Evolutionary conservation across 2,888 invertebrate species (phyloP).

Genomic region (Cetonia aurata): DNA sequence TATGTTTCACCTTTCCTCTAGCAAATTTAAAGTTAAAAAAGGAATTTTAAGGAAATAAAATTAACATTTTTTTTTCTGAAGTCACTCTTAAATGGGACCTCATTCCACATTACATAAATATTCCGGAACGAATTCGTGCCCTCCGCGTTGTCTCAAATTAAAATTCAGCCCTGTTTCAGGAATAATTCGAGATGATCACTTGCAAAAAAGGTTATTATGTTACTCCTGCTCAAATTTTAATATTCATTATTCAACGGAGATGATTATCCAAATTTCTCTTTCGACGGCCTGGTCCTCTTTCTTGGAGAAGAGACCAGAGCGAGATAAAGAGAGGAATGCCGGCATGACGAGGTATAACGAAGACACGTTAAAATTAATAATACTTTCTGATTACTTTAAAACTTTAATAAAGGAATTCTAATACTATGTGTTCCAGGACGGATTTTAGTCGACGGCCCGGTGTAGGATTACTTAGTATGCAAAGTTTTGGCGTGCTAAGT

Average conservation of each 20-base stretch:
- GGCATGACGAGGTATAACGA: slow-evolving; percentile 21
- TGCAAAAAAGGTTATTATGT: slow-evolving; percentile 21
- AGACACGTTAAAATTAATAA: slow-evolving; percentile 61
- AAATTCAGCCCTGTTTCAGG: slow-evolving; percentile 6
- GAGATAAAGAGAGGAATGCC: slow-evolving; percentile 23
- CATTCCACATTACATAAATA: no score
- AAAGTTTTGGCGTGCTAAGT: slow-evolving; percentile 46
- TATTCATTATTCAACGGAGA: slow-evolving; percentile 33
- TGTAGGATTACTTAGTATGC: slow-evolving; percentile 56
- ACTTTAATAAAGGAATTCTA: slow-evolving; percentile 57
- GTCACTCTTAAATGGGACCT: no score
- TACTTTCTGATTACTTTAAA: slow-evolving; percentile 61
- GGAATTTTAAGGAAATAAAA: no score
- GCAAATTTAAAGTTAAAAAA: no score
- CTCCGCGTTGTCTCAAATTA: not conserved
- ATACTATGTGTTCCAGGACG: slow-evolving; percentile 48
- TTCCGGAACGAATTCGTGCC: no score
- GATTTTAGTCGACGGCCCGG: slow-evolving; percentile 42
- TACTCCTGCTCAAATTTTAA: slow-evolving; percentile 33
- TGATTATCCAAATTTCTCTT: slow-evolving; percentile 31
- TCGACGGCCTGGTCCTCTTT: not conserved
- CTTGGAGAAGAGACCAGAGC: not conserved
- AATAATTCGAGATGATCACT: slow-evolving; percentile 7
- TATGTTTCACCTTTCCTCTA: no score
- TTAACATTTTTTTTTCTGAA: no score